Base-by-base conservation (phyloP, 2,113 vertebrate species). In the Catharus minimus region DNA sequence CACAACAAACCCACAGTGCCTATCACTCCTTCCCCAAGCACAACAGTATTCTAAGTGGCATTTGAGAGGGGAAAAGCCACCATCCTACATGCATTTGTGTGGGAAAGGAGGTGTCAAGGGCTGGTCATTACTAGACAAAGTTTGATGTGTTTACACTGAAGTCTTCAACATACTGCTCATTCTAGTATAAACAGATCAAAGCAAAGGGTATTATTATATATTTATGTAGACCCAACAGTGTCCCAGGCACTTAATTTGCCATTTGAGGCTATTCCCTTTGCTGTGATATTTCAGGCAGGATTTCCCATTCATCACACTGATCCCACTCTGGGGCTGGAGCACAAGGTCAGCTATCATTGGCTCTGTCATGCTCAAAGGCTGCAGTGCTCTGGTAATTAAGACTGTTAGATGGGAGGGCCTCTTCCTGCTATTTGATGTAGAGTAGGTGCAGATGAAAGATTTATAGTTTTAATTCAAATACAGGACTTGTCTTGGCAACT, bases 391-490 rank as follows among this genome's bases (percentile, higher is more conserved):
- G 82, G 79, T 91, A 90, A 90, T 94, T 95, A 93, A 86, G 62
- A 66, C 32, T 78, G 58, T 90, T 81, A 89, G 55, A 82, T 64
- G 58, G 73, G 93, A 95, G 85, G 65, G 41, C 46, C 84, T 60
- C 83, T 68, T 90, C 77, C 82, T 92, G 90, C 81, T 81, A 90
- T 89, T 90, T 85, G 46, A 92, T 84, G 89, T 86, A 67, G 74
- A 62, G 69, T 91, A 89, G 71, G 84, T 46, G 73, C 52, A 73
- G 79, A 86, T 85, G 88, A 93, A 94, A 97, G 82, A 93, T 92
- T 94, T 89, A 85, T 91, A 69, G 82, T 82, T 95, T 78, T 92
- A 88, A 89, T 96, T 94, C 77, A 95, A 92, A 95, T 91, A 71
- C 18, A 5, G 43, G 69, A 78, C 86, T 93, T 91, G 91, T 86